A percentile compares a stretch with the other conserved stretches of the same genome.
phyloP scores from a whole-genome alignment of 1,140 invertebrate species.

The Ladona fulva region DNA sequence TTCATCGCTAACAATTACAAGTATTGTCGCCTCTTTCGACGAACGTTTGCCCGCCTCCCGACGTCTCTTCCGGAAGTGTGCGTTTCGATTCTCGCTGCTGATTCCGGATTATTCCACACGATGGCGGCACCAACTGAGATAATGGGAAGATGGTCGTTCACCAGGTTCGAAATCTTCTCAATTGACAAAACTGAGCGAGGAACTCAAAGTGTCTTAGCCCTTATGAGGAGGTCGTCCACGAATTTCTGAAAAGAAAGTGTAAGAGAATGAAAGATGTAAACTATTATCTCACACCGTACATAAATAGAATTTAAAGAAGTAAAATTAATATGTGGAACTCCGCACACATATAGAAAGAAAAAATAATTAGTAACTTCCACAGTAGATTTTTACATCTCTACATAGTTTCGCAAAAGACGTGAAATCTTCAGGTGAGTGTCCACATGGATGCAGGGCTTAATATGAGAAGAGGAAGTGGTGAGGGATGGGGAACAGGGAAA shows the following conservation, averaged over 20 bases:
- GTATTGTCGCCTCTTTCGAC: not conserved
- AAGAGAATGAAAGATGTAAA: not conserved
- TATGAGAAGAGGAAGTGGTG: not conserved
- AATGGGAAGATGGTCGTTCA: not conserved
- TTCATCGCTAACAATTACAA: not conserved
- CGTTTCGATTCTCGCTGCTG: too few relatives aligned
- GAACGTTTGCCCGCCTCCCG: too few relatives aligned
- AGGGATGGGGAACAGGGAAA: not conserved
- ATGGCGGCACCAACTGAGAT: not conserved
- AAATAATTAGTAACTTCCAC: too few relatives aligned
- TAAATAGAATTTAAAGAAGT: too few relatives aligned
- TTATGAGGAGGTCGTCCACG: constrained; percentile 78
- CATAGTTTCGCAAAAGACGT: too few relatives aligned
- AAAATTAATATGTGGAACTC: too few relatives aligned
- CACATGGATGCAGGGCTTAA: too few relatives aligned
- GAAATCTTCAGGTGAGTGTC: too few relatives aligned
- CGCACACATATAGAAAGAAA: too few relatives aligned
- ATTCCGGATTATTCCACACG: not conserved
- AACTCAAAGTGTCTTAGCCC: constrained; percentile 73
- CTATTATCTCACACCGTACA: too few relatives aligned
- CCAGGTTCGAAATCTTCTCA: not conserved
- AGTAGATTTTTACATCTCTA: too few relatives aligned
- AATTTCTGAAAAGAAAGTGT: constrained; percentile 63
- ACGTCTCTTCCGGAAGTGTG: too few relatives aligned
- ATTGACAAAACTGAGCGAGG: constrained; percentile 15